phyloP scores from a whole-genome alignment of 1,140 invertebrate species.

The Euglossa dilemma region DNA sequence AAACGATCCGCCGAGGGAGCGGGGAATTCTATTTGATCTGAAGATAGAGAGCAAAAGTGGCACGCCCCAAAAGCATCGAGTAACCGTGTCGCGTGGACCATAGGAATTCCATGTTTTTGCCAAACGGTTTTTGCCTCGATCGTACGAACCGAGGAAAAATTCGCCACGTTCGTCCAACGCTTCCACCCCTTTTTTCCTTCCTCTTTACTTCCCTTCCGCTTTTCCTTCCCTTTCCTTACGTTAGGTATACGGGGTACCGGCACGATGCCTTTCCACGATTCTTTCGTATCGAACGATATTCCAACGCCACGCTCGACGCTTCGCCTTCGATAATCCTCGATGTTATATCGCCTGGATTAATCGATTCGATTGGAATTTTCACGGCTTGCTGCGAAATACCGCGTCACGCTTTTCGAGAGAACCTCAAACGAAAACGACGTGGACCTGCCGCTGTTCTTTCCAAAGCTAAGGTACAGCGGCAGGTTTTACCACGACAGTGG shows the following conservation, averaged over 20 bases:
- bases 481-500: not conserved
- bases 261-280: not conserved
- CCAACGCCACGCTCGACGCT: too few species aligned
- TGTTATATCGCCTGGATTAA: not conserved
- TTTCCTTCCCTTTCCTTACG: not conserved
- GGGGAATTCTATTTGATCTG: not conserved
- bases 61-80: not conserved
- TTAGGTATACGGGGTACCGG: too few species aligned
- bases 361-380: not conserved
- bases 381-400: not conserved
- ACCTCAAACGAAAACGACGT: constrained; percentile 7
- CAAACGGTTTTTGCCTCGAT: not conserved
- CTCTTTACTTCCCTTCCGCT: not conserved
- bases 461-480: constrained; percentile 37
- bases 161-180: not conserved
- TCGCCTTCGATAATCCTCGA: not conserved
- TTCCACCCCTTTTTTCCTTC: not conserved
- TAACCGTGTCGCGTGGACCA: not conserved
- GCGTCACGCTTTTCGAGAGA: not conserved
- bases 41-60: not conserved
- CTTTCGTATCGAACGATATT: too few species aligned
- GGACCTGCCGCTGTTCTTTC: constrained; percentile 48
- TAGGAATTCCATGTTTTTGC: constrained; percentile 3
- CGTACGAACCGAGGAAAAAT: not conserved
- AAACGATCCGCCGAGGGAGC: too few species aligned